Evolutionary conservation across 2,888 invertebrate genomes (phyloP).

Genomic region (Lobophora halterata): DNA sequence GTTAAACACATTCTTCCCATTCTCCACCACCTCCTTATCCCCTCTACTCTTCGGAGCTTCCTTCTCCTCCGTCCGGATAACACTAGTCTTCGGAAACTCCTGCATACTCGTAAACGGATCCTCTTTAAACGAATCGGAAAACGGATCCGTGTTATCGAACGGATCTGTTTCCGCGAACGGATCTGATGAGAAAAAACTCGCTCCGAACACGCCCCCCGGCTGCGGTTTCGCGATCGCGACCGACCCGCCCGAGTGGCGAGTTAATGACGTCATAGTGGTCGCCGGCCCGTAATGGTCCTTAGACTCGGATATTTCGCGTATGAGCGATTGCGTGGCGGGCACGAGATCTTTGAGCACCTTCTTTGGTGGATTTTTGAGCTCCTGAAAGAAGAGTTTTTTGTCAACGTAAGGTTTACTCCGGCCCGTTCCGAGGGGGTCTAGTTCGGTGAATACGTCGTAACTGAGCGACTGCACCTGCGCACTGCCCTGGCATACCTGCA

Average conservation of each 20-base stretch:
- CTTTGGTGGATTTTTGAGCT: slow-evolving; percentile 96
- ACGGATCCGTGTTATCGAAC: slow-evolving; percentile 86
- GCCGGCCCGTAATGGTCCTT: slow-evolving; percentile 63
- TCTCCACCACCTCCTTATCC: slow-evolving; percentile 39
- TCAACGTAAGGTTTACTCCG: slow-evolving; percentile 95
- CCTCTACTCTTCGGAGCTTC: slow-evolving; percentile 48
- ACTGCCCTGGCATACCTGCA: slow-evolving; percentile 68
- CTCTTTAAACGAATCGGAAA: slow-evolving; percentile 81
- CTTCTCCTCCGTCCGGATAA: slow-evolving; percentile 48
- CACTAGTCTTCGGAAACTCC: slow-evolving; percentile 59
- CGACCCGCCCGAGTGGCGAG: slow-evolving; percentile 73
- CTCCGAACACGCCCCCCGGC: slow-evolving; percentile 44
- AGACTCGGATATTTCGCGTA: slow-evolving; percentile 57
- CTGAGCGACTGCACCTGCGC: slow-evolving; percentile 63
- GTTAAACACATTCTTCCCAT: slow-evolving; percentile 74
- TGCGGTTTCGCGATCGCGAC: slow-evolving; percentile 65
- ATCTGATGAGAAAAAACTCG: slow-evolving; percentile 75
- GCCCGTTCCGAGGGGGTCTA: slow-evolving; percentile 96
- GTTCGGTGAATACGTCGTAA: slow-evolving; percentile 94
- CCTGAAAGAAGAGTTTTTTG: slow-evolving; percentile 97
- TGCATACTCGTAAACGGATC: slow-evolving; percentile 81
- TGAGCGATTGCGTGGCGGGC: slow-evolving; percentile 60
- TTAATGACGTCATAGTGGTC: slow-evolving; percentile 72
- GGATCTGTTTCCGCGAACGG: slow-evolving; percentile 87
- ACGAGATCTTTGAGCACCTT: slow-evolving; percentile 94